Base-by-base conservation (phyloP, 2,797 vertebrate species). In the Poecile montanus region DNA sequence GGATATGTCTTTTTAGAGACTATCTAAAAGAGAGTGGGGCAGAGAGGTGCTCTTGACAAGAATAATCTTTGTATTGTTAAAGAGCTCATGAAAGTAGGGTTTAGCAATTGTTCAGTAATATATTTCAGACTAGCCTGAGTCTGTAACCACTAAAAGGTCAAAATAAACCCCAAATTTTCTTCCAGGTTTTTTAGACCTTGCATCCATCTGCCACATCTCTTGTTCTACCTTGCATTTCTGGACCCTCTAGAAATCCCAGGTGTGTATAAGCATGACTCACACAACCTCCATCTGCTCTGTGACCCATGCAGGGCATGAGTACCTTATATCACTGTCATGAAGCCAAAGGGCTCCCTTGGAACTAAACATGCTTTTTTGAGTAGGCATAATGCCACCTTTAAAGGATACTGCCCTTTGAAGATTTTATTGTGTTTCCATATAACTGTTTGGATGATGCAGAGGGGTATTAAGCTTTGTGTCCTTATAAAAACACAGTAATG, bases 281-380 rank as follows among this genome's bases (percentile, higher is more conserved):
- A 62, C 48, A 88, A 61, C 26, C 62, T 95, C 91, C 85, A 89
- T 93, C 94, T 95, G 87, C 89, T 96, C 91, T 78, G 63, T 40
- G 36, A 86, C 78, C 87, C 82, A 73, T 19, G 58, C 66, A 86
- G 85, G 82, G 36, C 82, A 60, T 26, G 42, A 45, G 36, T 60
- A 73, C 17, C 54, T 95, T 86, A 26, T 19, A 80, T 44, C 5
- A 1, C 51, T 91, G 82, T 42, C 92, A 79, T 6, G 16, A 88
- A 93, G 78, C 91, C 79, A 93, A 88, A 85, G 45, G n/a, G 15
- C 47, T 85, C 30, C 44, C 54, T 92, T 92, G 4, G 14, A 89
- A 75, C 16, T 68, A 85, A 80, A 48, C 32, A 53, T 10, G 42
- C 7, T 72, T 94, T 40, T 92, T 63, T 53, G 20, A 20, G 48